These are phyloP conservation scores for Norana najaformis DNA, from an alignment of 2,888 invertebrate species.

Conservation along the genomic window DNA sequence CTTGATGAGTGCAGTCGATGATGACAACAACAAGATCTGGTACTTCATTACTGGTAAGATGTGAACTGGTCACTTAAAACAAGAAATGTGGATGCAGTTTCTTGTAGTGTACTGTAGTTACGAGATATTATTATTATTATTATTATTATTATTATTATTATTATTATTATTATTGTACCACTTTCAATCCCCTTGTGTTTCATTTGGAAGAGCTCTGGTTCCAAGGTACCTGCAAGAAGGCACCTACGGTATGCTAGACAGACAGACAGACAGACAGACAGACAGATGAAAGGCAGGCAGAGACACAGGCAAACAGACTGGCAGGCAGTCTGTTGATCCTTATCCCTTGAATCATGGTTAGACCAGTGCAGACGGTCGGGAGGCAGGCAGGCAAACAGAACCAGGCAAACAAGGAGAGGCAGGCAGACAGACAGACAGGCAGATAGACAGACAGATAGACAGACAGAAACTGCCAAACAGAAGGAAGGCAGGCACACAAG, in stretches of 20 bases:
- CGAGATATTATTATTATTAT: no score
- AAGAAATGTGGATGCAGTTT: no score
- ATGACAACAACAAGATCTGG: slow-evolving; percentile 85
- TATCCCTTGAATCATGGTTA: no score
- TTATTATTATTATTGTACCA: no score
- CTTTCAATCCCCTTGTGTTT: no score
- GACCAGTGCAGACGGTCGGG: no score
- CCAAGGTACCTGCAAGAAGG: not conserved
- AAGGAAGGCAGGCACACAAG: not conserved
- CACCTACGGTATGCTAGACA: not conserved
- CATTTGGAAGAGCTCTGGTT: not conserved
- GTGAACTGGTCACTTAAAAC: not conserved
- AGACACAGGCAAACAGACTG: not conserved
- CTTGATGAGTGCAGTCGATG: slow-evolving; percentile 81
- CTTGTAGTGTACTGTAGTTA: not conserved
- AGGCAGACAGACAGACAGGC: not conserved
- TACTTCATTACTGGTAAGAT: slow-evolving; percentile 75
- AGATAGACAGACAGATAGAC: not conserved
- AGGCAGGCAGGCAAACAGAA: no score
- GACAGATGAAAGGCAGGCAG: not conserved
- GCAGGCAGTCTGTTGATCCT: no score
- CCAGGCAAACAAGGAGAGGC: no score
- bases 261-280: not conserved
- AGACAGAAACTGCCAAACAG: no score
- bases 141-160: no score